A percentile compares a stretch with the other conserved stretches of the same genome.
These are phyloP conservation scores for Sebastes reedi DNA, from an alignment of 2,797 vertebrate genomes.

Conservation along the genomic window DNA sequence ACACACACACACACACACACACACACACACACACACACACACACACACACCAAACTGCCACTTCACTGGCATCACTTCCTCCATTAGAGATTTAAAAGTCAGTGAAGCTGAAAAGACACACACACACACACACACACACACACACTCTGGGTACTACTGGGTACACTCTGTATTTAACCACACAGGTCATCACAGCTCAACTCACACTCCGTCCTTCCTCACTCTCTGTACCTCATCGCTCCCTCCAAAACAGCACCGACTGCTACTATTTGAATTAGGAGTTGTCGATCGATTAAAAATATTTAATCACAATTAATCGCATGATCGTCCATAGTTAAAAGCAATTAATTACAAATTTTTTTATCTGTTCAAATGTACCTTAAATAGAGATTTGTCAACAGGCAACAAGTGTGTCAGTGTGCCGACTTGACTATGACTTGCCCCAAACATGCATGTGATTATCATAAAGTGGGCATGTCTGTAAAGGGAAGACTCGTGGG, in stretches of 20 bases:
- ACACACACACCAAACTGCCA: neutral
- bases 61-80: constrained; percentile 10
- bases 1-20: neutral
- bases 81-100: constrained; percentile 12
- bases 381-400: too few relatives aligned
- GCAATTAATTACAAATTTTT: too few relatives aligned
- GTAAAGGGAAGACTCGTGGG: too few relatives aligned
- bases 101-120: constrained; percentile 25
- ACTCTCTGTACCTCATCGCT: neutral
- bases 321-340: too few relatives aligned
- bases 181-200: neutral
- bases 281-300: too few relatives aligned
- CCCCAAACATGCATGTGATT: too few relatives aligned
- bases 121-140: neutral
- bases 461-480: too few relatives aligned
- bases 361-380: too few relatives aligned
- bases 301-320: too few relatives aligned
- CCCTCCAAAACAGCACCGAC: neutral
- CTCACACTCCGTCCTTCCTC: neutral
- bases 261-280: neutral
- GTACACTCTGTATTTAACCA: neutral
- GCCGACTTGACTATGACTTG: too few relatives aligned
- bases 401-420: too few relatives aligned
- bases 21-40: neutral
- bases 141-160: neutral